Evolutionary conservation across 2,113 vertebrate species (phyloP), one percentile per base, ranked within the genome.

Genomic region (Zootoca vivipara): DNA sequence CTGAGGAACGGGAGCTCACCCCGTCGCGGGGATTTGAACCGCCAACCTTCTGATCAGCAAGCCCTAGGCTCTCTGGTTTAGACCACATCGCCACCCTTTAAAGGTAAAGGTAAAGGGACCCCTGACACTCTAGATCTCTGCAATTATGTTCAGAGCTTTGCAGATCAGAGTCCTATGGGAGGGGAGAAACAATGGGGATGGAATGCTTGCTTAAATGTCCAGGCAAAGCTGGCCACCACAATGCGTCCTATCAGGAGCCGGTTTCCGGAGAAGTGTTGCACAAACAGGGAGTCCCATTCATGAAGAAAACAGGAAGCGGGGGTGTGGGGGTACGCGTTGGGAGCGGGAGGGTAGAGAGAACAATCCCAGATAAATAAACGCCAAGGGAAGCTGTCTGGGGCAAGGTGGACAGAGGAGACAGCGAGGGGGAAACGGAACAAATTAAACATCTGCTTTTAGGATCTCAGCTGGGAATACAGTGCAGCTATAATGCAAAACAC

Each of bases 141-240:
- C 83, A 85, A n/a, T 64, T 35, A 72, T 46, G 46, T 84, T 82
- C 56, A 81, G 30, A 12, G 64, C 20, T 40, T 87, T 10, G 24
- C 8, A 79, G n/a, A 24, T 62, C 72, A 1, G 70, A 28, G 0
- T 38, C 20, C 0, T 89, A 58, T 82, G 4, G 83, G 42, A 78
- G 56, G 92, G 89, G 78, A 77, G 30, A 86, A 88, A 73, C 64
- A n/a, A 56, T 7, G 42, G 52, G 10, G 10, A 28, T 78, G 70
- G 69, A 35, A 58, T 79, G 64, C 52, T 69, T 58, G 30, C 65
- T 56, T 28, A 82, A 82, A 42, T 16, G 35, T 78, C 70, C 16
- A n/a, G 77, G 22, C 20, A 26, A 89, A 83, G 73, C 81, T 62
- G 26, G 22, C 12, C 83, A 62, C 58, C 22, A 20, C 20, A 77